Percentiles rank a stretch among this genome's conserved stretches.
Conservation (phyloP, 92 coral and sea anemone species). For the Heliopora coerulea region DNA sequence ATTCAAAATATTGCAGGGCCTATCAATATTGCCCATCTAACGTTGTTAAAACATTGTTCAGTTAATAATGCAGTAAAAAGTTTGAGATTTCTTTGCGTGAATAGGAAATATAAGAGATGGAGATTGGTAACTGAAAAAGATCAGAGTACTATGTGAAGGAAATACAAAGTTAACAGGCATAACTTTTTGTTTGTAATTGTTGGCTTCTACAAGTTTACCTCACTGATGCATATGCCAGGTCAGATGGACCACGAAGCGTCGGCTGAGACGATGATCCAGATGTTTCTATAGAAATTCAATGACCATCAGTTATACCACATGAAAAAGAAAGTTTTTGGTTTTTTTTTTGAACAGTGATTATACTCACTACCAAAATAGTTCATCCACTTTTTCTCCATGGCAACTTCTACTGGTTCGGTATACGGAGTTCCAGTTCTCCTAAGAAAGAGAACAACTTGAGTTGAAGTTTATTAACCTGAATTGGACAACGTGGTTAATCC, state of each 20-base stretch:
- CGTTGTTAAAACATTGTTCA: no score
- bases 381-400: conserved; percentile 85
- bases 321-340: neutral
- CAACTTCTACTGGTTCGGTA: conserved; percentile 60
- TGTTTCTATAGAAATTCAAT: neutral
- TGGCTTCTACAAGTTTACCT: conserved; percentile 2
- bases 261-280: conserved; percentile 10
- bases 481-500: no score
- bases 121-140: no score
- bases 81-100: no score
- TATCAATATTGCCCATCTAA: no score
- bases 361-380: conserved; percentile 88
- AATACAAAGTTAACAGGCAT: no score
- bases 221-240: conserved; percentile 37
- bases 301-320: neutral
- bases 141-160: no score
- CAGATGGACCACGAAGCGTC: conserved; percentile 36
- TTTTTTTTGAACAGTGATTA: neutral
- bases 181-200: neutral
- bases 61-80: no score
- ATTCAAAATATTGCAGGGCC: no score
- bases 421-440: conserved; percentile 8
- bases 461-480: no score
- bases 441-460: neutral
- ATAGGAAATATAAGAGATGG: no score